Evolutionary conservation across 2,113 vertebrate species (phyloP).

Genomic region (Rutilus rutilus): DNA sequence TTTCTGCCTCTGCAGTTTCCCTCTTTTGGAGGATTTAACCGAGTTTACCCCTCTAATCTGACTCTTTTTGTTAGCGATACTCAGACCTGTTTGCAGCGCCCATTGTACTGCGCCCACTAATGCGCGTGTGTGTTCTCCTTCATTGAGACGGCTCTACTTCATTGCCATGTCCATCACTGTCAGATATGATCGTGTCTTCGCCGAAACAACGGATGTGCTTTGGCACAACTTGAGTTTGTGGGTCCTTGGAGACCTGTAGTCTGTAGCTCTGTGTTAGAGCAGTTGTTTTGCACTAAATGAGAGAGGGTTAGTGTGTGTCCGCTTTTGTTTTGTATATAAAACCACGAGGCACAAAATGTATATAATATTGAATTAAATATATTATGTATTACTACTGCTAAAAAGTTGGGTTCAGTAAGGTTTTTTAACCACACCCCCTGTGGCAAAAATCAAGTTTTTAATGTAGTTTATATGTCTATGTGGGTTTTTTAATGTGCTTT

Average conservation of each 20-base stretch:
- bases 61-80: slow-evolving; percentile 73
- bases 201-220: slow-evolving; percentile 25
- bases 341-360: neutral
- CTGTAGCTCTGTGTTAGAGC: slow-evolving; percentile 19
- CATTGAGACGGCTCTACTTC: slow-evolving; percentile 8
- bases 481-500: too few relatives aligned
- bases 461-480: too few relatives aligned
- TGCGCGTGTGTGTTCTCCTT: slow-evolving; percentile 3
- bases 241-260: slow-evolving; percentile 7
- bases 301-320: slow-evolving; percentile 18
- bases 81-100: slow-evolving; percentile 65
- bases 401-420: too few relatives aligned
- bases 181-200: slow-evolving; percentile 27
- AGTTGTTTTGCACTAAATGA: slow-evolving; percentile 25
- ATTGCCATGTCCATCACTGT: slow-evolving; percentile 39
- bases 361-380: neutral
- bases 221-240: neutral
- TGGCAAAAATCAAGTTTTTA: too few relatives aligned
- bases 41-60: slow-evolving; percentile 73
- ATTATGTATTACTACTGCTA: neutral
- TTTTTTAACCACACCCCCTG: too few relatives aligned
- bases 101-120: slow-evolving; percentile 36
- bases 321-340: neutral
- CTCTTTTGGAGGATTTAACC: slow-evolving; percentile 72
- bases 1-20: slow-evolving; percentile 65